phyloP scores from a whole-genome alignment of 2,113 vertebrate species.

The Phrynocephalus versicolor region DNA sequence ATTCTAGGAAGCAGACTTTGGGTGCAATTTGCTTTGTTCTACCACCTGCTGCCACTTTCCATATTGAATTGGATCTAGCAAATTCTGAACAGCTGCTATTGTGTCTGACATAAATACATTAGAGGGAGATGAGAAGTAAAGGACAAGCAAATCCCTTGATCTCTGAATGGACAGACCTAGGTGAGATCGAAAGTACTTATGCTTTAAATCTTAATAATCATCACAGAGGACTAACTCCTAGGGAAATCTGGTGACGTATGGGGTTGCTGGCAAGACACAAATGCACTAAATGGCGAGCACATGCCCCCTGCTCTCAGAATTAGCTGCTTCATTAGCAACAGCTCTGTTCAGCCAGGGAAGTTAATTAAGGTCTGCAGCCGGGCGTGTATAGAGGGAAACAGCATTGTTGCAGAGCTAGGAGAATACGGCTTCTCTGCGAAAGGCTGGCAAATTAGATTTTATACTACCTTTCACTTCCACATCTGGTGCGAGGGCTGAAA shows the following conservation, averaged over 20 bases:
- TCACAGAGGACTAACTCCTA: constrained; percentile 23
- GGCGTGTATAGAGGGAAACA: constrained; percentile 28
- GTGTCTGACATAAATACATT: constrained; percentile 45
- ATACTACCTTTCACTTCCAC: not conserved
- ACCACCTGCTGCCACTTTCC: constrained; percentile 28
- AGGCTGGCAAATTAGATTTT: constrained; percentile 21
- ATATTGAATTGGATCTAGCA: constrained; percentile 50
- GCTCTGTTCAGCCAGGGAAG: constrained; percentile 62
- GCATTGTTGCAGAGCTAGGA: not conserved
- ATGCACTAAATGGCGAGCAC: constrained; percentile 46
- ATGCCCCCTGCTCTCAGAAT: constrained; percentile 62
- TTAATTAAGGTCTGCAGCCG: constrained; percentile 67
- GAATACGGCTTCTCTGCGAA: not conserved
- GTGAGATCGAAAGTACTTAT: constrained; percentile 28
- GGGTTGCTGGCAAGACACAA: constrained; percentile 34
- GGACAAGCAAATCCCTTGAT: not conserved
- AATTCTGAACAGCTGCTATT: constrained; percentile 44
- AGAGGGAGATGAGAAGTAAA: constrained; percentile 53
- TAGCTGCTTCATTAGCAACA: constrained; percentile 62
- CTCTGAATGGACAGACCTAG: constrained; percentile 13
- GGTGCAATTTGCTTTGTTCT: constrained; percentile 53
- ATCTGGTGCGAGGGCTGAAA: not conserved
- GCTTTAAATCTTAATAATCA: constrained; percentile 40
- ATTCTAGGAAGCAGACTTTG: constrained; percentile 47
- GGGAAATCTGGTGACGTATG: not conserved